These are phyloP conservation scores for Drosophila tanythrix DNA, from an alignment of 2,888 invertebrate species.

Conservation along the genomic window DNA sequence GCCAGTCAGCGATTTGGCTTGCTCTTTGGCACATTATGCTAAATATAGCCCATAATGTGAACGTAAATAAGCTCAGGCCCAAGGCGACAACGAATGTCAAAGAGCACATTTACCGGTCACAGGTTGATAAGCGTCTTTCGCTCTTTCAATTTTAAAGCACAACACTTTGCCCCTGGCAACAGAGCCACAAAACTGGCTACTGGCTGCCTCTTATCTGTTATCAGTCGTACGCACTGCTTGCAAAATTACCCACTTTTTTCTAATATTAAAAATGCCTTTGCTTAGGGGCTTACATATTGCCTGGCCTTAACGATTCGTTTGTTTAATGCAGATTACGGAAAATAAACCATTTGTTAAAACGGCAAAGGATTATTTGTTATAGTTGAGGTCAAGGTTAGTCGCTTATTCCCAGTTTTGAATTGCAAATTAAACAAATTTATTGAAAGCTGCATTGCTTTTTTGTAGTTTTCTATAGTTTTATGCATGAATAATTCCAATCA, in stretches of 20 bases:
- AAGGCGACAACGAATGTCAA: constrained; percentile 42
- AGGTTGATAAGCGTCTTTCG: constrained; percentile 46
- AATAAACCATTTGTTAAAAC: neutral
- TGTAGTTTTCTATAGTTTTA: neutral
- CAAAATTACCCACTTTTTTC: neutral
- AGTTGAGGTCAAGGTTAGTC: neutral
- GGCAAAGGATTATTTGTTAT: neutral
- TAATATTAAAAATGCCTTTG: neutral
- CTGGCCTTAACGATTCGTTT: neutral
- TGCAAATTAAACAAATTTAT: neutral
- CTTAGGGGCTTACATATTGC: neutral
- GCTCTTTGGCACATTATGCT: constrained; percentile 62
- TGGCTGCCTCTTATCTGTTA: constrained; percentile 10
- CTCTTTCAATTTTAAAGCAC: neutral
- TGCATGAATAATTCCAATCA: constrained; percentile 10
- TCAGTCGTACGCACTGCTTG: constrained; percentile 10
- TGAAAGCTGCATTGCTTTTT: neutral
- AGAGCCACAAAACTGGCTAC: neutral
- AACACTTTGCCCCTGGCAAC: constrained; percentile 39
- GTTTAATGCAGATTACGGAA: neutral
- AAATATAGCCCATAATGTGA: constrained; percentile 59
- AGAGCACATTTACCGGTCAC: constrained; percentile 29
- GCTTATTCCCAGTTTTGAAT: neutral
- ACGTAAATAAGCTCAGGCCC: constrained; percentile 34
- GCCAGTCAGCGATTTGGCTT: constrained; percentile 45